Conservation (phyloP, 2,888 invertebrate genomes). For the Hypolimnas misippus region DNA sequence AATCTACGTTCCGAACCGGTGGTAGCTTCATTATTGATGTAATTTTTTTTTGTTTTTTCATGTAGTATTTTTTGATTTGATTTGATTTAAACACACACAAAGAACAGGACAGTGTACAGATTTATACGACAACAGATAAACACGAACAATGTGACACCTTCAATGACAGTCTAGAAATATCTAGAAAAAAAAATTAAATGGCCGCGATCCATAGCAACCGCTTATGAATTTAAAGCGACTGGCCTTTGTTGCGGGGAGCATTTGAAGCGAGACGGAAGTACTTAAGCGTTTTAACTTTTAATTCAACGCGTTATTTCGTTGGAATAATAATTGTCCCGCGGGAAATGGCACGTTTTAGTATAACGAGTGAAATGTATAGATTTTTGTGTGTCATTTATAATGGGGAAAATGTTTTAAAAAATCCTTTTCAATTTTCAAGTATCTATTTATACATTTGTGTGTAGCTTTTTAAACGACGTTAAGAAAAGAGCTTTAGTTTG, state of each 20-base stretch:
- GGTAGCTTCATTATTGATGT: too few species aligned
- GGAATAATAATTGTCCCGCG: slow-evolving; percentile 26
- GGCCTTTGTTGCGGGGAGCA: slow-evolving; percentile 24
- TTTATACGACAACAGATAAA: neutral
- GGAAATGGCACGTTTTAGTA: neutral
- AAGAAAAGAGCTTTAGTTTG: too few species aligned
- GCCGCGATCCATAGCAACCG: slow-evolving; percentile 16
- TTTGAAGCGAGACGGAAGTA: slow-evolving; percentile 27
- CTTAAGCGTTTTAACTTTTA: slow-evolving; percentile 32
- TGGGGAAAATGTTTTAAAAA: neutral
- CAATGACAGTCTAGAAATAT: neutral
- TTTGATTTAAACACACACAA: too few species aligned
- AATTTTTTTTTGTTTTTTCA: too few species aligned
- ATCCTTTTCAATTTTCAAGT: too few species aligned
- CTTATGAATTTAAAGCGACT: slow-evolving; percentile 28
- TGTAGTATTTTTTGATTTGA: too few species aligned
- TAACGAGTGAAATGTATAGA: neutral
- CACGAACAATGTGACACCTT: neutral
- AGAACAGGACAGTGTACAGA: too few species aligned
- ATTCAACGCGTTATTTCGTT: slow-evolving; percentile 29
- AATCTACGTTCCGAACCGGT: too few species aligned
- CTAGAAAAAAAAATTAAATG: neutral
- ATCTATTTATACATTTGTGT: too few species aligned
- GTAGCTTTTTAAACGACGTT: too few species aligned
- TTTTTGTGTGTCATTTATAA: neutral